Percentiles rank a stretch among this genome's conserved stretches.
phyloP scores from a whole-genome alignment of 2,113 vertebrate species.

The Pipa parva region DNA sequence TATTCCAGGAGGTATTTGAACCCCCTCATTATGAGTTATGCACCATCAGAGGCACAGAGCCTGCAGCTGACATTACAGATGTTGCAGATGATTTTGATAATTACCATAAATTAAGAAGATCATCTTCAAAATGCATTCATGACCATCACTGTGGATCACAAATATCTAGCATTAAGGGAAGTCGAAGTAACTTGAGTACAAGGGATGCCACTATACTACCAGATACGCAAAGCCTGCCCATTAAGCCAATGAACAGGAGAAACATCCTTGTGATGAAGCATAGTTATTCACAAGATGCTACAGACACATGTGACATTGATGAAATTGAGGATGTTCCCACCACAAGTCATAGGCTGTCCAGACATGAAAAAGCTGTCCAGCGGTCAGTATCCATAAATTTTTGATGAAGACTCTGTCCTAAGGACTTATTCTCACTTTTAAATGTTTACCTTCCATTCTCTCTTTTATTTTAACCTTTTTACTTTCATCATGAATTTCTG shows the following conservation, averaged over 20 bases:
- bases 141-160: conserved; percentile 97
- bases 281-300: conserved; percentile 92
- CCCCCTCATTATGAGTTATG: conserved; percentile 95
- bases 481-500: conserved; percentile 1
- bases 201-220: conserved; percentile 82
- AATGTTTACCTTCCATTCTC: conserved; percentile 43
- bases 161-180: conserved; percentile 81
- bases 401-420: conserved; percentile 68
- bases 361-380: conserved; percentile 96
- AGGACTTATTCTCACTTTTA: conserved; percentile 53
- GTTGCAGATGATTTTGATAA: conserved; percentile 92
- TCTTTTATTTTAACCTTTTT: conserved; percentile 38
- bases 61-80: conserved; percentile 84
- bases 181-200: conserved; percentile 86
- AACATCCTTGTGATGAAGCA: conserved; percentile 98
- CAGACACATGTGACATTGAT: conserved; percentile 85
- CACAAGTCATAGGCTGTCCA: conserved; percentile 93
- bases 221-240: conserved; percentile 80
- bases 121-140: conserved; percentile 91
- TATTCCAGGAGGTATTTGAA: conserved; percentile 97
- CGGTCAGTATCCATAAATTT: conserved; percentile 97
- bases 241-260: conserved; percentile 79
- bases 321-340: conserved; percentile 97
- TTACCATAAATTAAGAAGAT: conserved; percentile 88
- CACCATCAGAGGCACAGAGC: conserved; percentile 78